These are phyloP conservation scores for Oscarella lobularis DNA, from an alignment of 37 sponge, comb jelly and placozoan genomes.

Conservation along the genomic window DNA sequence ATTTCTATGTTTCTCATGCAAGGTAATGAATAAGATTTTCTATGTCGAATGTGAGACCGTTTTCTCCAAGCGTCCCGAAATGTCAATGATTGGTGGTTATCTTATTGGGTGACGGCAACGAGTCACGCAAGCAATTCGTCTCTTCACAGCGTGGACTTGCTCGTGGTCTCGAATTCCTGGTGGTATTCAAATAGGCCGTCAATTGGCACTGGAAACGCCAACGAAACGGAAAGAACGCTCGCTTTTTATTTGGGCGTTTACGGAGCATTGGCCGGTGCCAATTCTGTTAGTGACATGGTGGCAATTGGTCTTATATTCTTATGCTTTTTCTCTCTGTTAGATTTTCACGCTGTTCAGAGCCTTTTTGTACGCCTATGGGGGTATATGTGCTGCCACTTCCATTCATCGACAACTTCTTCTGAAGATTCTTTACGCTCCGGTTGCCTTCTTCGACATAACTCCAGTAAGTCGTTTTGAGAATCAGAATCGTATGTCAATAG, in stretches of 20 bases:
- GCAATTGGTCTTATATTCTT: neutral
- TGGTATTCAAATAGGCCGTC: neutral
- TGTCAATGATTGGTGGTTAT: constrained; percentile 72
- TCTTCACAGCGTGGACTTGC: neutral
- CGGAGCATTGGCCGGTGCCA: constrained; percentile 69
- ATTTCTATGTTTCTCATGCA: constrained; percentile 83
- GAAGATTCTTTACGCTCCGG: constrained; percentile 58
- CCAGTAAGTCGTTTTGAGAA: constrained; percentile 43
- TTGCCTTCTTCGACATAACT: constrained; percentile 80
- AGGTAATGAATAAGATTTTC: constrained; percentile 32
- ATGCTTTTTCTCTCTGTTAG: constrained; percentile 7
- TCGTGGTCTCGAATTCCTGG: neutral
- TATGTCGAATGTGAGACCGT: neutral
- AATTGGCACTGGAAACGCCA: neutral
- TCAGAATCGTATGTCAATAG: neutral
- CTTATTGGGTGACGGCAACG: constrained; percentile 56
- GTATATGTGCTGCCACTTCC: constrained; percentile 70
- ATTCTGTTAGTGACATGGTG: constrained; percentile 36
- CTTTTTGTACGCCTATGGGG: constrained; percentile 88
- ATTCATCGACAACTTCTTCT: constrained; percentile 60
- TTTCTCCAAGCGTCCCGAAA: constrained; percentile 52
- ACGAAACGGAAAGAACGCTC: constrained; percentile 13
- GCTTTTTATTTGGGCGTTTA: constrained; percentile 77
- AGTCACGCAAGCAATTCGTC: neutral
- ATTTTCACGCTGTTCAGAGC: constrained; percentile 85